Percentiles rank a stretch among this genome's conserved stretches.
These are phyloP conservation scores for Salticus scenicus DNA, from an alignment of 2,888 invertebrate genomes.

Conservation along the genomic window DNA sequence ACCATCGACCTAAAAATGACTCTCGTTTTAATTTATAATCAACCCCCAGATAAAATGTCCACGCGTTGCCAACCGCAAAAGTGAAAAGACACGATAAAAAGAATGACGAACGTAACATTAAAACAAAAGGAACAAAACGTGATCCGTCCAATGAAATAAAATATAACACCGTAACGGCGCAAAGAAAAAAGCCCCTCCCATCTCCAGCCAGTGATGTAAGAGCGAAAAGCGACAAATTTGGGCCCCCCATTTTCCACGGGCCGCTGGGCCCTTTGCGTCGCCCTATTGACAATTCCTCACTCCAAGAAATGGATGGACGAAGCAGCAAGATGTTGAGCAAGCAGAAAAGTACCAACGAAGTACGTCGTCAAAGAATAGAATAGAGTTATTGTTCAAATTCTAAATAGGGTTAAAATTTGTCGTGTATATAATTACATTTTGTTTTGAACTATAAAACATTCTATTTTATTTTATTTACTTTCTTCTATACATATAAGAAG, in stretches of 20 bases:
- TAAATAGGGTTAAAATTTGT: no score
- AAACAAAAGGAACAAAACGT: constrained; percentile 29
- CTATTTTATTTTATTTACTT: no score
- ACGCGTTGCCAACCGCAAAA: constrained; percentile 49
- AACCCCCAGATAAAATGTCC: constrained; percentile 30
- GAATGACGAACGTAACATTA: constrained; percentile 18
- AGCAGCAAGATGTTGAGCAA: background rate
- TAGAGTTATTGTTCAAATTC: background rate
- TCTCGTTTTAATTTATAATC: constrained; percentile 44
- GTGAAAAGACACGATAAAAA: constrained; percentile 45
- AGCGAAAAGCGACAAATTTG: constrained; percentile 66
- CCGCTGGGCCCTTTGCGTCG: constrained; percentile 30
- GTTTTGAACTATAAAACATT: no score
- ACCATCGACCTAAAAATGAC: no score
- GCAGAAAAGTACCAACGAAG: constrained; percentile 46
- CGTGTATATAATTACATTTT: no score
- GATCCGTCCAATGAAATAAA: constrained; percentile 40
- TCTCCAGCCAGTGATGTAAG: constrained; percentile 27
- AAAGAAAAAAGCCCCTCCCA: constrained; percentile 25
- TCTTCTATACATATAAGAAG: no score
- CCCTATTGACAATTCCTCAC: constrained; percentile 68
- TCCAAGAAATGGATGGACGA: constrained; percentile 50
- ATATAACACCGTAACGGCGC: constrained; percentile 63
- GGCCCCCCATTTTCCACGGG: constrained; percentile 64
- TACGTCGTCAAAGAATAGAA: background rate